phyloP scores from a whole-genome alignment of 1,140 invertebrate genomes.

The Yoshiicerus persimilis region DNA sequence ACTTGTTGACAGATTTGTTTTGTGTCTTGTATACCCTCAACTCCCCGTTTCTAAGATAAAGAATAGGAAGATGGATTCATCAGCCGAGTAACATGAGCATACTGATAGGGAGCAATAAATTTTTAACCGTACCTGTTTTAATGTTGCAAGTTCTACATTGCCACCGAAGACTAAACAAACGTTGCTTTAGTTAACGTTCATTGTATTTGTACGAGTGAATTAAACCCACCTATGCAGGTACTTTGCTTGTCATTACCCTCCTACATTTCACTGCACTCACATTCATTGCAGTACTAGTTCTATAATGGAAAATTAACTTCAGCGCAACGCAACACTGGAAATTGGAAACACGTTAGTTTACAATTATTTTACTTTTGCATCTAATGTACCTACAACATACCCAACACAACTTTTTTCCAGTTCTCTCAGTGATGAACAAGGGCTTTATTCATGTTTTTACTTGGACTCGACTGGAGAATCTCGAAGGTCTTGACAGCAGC shows the following conservation, averaged over 20 bases:
- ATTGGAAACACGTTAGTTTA: neutral
- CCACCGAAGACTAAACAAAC: neutral
- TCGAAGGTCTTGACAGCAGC: neutral
- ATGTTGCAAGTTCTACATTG: neutral
- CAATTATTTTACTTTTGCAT: neutral
- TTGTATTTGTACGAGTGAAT: no score
- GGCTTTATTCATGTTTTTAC: no score
- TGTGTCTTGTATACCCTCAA: neutral
- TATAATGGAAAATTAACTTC: neutral
- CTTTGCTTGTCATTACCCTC: neutral
- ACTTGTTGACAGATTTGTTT: conserved; percentile 36
- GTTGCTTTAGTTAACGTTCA: neutral
- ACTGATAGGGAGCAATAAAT: conserved; percentile 23
- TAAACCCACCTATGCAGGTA: neutral
- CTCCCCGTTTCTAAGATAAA: neutral
- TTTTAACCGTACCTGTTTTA: conserved; percentile 1
- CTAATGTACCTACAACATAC: neutral
- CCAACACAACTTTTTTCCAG: neutral
- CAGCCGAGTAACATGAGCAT: conserved; percentile 27
- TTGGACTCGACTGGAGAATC: neutral
- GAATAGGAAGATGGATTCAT: conserved; percentile 18
- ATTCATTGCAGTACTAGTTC: no score
- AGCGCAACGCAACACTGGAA: neutral
- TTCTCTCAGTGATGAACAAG: no score
- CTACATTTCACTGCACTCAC: neutral